Percentiles rank a stretch among this genome's conserved stretches.
Conservation (phyloP, 2,797 vertebrate species). For the Limosa lapponica region DNA sequence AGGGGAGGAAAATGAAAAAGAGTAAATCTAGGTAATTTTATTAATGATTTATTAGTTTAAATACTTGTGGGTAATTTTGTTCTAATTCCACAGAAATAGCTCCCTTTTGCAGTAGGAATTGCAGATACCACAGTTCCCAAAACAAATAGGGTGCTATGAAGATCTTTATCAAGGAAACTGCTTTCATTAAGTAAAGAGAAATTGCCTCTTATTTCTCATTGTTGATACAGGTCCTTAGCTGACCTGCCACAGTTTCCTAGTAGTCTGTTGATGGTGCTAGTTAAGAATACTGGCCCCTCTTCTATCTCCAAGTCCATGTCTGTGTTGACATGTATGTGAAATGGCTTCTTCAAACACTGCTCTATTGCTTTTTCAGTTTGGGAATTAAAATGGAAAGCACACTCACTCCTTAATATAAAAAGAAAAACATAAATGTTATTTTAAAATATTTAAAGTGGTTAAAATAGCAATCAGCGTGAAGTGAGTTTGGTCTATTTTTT, state of each 20-base stretch:
- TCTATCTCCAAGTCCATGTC: not conserved
- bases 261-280: not conserved
- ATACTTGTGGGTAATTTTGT: not conserved
- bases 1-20: not conserved
- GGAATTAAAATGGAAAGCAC: not conserved
- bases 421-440: constrained; percentile 5
- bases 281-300: not conserved
- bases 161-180: not conserved
- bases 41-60: not conserved
- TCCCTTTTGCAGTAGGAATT: not conserved
- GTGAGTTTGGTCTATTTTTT: not conserved
- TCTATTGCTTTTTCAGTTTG: not conserved
- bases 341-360: not conserved
- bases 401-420: not conserved
- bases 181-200: not conserved
- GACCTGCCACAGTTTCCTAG: not conserved
- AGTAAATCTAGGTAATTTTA: not conserved
- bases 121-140: not conserved
- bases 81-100: not conserved
- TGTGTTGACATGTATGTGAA: not conserved
- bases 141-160: not conserved
- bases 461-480: not conserved
- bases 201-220: not conserved
- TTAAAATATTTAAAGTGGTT: not conserved
- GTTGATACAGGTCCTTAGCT: not conserved